phyloP scores from a whole-genome alignment of 2,113 vertebrate species.

The Crotalus tigris region DNA sequence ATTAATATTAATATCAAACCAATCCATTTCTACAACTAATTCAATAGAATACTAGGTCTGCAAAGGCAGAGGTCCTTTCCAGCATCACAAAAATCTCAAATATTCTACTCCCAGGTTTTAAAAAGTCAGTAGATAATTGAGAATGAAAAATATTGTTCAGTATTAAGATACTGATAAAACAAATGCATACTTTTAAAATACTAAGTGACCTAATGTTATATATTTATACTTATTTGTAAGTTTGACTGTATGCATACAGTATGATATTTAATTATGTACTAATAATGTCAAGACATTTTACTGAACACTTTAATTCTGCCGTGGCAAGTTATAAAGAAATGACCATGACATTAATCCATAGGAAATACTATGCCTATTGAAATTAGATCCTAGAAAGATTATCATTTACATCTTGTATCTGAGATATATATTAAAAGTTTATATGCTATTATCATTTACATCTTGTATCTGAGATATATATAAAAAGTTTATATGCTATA shows the following conservation, averaged over 20 bases:
- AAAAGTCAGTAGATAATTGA: background rate
- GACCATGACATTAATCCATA: background rate
- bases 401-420: background rate
- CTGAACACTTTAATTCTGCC: background rate
- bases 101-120: background rate
- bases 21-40: background rate
- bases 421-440: background rate
- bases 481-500: too few species aligned
- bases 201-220: background rate
- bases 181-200: background rate
- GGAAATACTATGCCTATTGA: background rate
- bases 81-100: background rate
- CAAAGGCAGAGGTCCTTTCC: background rate
- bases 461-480: too few species aligned
- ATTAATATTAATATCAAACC: background rate
- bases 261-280: background rate
- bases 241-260: background rate
- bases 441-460: too few species aligned
- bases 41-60: background rate
- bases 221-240: background rate
- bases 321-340: background rate
- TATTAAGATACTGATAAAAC: background rate
- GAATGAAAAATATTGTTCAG: background rate
- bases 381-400: background rate
- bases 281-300: background rate